A percentile compares a stretch with the other conserved stretches of the same genome.
Conservation (phyloP, 2,113 vertebrate genomes). For the Orycteropus afer region DNA sequence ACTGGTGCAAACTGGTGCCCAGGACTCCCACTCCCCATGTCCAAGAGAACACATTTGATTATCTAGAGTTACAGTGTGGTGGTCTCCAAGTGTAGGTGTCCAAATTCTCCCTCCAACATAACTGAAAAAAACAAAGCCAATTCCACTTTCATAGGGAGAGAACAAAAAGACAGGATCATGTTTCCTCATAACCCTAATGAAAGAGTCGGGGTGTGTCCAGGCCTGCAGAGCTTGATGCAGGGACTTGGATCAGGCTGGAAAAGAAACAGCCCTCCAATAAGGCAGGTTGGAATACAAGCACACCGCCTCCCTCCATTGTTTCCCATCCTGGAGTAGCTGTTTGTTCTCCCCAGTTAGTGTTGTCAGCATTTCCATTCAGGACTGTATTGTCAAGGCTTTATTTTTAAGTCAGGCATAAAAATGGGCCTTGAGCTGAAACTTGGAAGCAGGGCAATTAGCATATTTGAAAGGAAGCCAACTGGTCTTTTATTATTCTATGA, state of each 20-base stretch:
- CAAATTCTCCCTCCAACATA: neutral
- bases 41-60: fast-evolving
- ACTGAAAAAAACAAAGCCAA: neutral
- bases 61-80: neutral
- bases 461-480: slow-evolving; percentile 62
- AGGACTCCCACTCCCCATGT: neutral
- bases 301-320: neutral
- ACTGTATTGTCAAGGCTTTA: neutral
- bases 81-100: neutral
- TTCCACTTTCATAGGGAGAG: neutral
- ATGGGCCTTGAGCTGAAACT: slow-evolving; percentile 53
- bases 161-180: neutral
- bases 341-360: neutral
- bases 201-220: neutral
- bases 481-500: slow-evolving; percentile 39
- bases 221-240: neutral
- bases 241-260: neutral
- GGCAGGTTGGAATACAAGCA: fast-evolving
- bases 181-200: neutral
- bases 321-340: neutral
- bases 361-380: slow-evolving; percentile 52
- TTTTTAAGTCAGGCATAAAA: slow-evolving; percentile 67
- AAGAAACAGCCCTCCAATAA: fast-evolving
- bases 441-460: slow-evolving; percentile 29
- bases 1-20: fast-evolving